Percentiles rank a stretch among this genome's conserved stretches.
These are phyloP conservation scores for Psylliodes chrysocephalus DNA, from an alignment of 2,888 invertebrate genomes.

Conservation along the genomic window DNA sequence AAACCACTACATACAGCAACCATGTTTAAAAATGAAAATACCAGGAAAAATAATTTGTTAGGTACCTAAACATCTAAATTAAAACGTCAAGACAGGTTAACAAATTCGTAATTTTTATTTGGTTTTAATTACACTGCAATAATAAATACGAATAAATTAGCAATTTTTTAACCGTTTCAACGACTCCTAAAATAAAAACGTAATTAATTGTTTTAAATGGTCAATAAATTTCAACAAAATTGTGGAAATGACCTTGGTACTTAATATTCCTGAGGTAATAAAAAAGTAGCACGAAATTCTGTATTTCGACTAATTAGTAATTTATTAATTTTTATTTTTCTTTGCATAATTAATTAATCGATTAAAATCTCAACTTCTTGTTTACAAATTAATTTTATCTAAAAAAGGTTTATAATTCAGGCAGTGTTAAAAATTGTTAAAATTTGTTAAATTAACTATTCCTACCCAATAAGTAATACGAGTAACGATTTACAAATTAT, in stretches of 20 bases:
- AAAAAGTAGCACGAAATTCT: conserved; percentile 34
- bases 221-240: conserved; percentile 35
- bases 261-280: conserved; percentile 1
- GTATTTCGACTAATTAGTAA: conserved; percentile 52
- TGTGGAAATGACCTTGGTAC: conserved; percentile 34
- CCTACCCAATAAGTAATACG: no score
- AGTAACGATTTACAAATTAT: no score
- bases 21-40: no score
- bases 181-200: conserved; percentile 22
- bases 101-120: conserved; percentile 9
- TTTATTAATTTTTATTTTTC: conserved; percentile 51
- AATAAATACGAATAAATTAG: conserved; percentile 22
- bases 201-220: conserved; percentile 32
- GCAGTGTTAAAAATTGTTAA: no score
- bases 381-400: neutral
- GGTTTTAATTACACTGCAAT: conserved; percentile 14
- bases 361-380: neutral
- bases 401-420: no score
- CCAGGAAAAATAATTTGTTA: no score
- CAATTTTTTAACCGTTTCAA: conserved; percentile 18
- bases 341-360: conserved; percentile 41
- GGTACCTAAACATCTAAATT: no score
- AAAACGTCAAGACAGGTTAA: no score
- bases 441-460: no score
- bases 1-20: no score